These are phyloP conservation scores for Pteromalus puparum DNA, from an alignment of 1,140 invertebrate genomes.

Conservation along the genomic window DNA sequence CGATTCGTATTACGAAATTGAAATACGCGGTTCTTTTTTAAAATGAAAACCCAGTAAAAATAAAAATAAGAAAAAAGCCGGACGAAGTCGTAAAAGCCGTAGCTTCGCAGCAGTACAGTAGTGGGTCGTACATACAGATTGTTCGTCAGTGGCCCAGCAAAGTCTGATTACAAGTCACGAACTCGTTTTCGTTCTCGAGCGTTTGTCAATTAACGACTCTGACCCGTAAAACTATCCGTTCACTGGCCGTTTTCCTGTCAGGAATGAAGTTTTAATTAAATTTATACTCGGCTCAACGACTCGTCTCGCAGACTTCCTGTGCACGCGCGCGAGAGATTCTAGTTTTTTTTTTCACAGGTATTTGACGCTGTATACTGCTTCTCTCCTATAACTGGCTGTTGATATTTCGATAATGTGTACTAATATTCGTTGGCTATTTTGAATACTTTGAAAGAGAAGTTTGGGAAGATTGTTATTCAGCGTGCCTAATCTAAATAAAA, in stretches of 20 bases:
- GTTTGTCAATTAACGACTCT: slow-evolving; percentile 37
- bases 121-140: neutral
- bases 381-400: no score
- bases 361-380: no score
- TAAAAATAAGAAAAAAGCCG: neutral
- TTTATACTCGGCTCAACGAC: slow-evolving; percentile 53
- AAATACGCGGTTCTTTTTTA: neutral
- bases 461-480: no score
- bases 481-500: no score
- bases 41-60: neutral
- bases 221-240: slow-evolving; percentile 20
- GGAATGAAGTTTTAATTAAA: slow-evolving; percentile 58
- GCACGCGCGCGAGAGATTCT: no score
- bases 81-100: neutral
- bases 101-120: neutral
- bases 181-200: slow-evolving; percentile 24
- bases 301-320: neutral
- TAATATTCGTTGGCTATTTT: no score
- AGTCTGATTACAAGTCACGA: slow-evolving; percentile 38
- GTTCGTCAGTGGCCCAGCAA: neutral
- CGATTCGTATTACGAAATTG: neutral
- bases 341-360: no score
- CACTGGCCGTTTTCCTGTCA: slow-evolving; percentile 49
- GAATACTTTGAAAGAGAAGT: no score
- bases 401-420: no score